Conservation (phyloP, 2,797 vertebrate species). For the Gila robusta region DNA sequence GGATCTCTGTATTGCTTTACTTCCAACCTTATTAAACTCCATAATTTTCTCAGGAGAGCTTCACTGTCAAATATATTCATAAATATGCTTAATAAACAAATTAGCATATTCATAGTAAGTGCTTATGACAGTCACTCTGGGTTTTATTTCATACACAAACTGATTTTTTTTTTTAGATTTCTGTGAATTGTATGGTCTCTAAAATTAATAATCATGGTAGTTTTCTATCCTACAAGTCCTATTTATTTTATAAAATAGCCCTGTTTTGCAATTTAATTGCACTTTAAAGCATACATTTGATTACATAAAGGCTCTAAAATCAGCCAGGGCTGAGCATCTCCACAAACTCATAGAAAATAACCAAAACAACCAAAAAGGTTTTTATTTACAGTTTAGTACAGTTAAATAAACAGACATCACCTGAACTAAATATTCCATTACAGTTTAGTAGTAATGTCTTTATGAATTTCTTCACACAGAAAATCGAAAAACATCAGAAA, state of each 20-base stretch:
- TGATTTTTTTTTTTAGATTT: slow-evolving; percentile 24
- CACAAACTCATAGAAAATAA: not conserved
- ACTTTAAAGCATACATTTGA: slow-evolving; percentile 19
- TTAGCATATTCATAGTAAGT: slow-evolving; percentile 50
- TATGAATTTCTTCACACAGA: not conserved
- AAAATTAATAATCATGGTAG: slow-evolving; percentile 16
- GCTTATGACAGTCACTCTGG: slow-evolving; percentile 36
- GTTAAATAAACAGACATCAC: not conserved
- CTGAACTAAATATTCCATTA: not conserved
- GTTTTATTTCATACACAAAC: slow-evolving; percentile 25
- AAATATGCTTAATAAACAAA: slow-evolving; percentile 62
- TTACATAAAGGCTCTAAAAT: not conserved
- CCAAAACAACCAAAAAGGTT: not conserved
- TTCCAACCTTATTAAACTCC: slow-evolving; percentile 63
- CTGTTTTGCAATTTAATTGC: slow-evolving; percentile 10
- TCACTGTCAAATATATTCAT: slow-evolving; percentile 57
- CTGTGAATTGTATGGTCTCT: slow-evolving; percentile 30
- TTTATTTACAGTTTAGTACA: no score
- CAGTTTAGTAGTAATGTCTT: not conserved
- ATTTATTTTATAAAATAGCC: not conserved
- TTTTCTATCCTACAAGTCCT: not conserved
- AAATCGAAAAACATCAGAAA: not conserved
- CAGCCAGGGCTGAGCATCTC: not conserved
- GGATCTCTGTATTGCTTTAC: slow-evolving; percentile 68
- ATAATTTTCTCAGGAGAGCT: slow-evolving; percentile 58